Evolutionary conservation across 2,797 vertebrate genomes (phyloP), one percentile per base, ranked within the genome.

Genomic region (Tokudaia tokunoshimensis): DNA sequence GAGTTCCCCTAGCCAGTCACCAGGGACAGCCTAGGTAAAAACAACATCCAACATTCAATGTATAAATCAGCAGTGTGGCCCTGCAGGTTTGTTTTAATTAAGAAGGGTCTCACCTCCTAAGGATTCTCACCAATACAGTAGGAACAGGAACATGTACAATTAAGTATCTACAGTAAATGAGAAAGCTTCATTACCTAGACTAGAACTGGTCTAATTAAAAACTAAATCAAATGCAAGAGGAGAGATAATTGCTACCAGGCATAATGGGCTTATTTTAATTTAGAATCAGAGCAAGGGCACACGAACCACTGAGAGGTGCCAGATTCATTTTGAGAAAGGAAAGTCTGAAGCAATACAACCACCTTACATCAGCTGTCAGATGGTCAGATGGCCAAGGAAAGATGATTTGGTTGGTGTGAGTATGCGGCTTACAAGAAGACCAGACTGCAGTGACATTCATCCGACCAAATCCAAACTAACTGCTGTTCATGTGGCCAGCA

Each of bases 171-270:
- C 72, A 85, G n/a, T 92, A 85, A 80, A 94, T 76, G 44, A 26
- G 34, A 94, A 97, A 72, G 61, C 74, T 86, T 88, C 44, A 61
- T 94, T 95, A 91, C 63, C 81, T 74, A 96, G 47, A 84, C 75
- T 78, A 97, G 93, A 82, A 85, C 96, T 92, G 29, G 91, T 65
- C 85, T 96, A 97, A 98, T 92, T 94, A 97, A 98, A 98, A 97
- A 93, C 89, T 57, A 96, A 98, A 98, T 92, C 78, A 93, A 89
- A 24, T 96, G 87, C 22, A 13, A 52, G 57, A 55, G 84, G 84
- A 89, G 94, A 93, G 95, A 96, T 96, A 92, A 78, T 26, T 75
- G 83, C 83, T 83, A 59, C 20, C 44, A 79, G 87, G 93, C 50
- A 80, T 12, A 95, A 76, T 0, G 19, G 81, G 37, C 81, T 91